phyloP scores from a whole-genome alignment of 1,140 invertebrate species.

The silkworm (Bombyx mori) region ASM3026992v2 NC_085123.1:2993001-2993500 shows the following conservation, averaged over 20 bases:
- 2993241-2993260: not conserved
- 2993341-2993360: constrained; percentile 2
- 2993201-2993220: constrained; percentile 3
- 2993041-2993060: too few relatives aligned
- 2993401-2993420: not conserved
- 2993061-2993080: too few relatives aligned
- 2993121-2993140: too few relatives aligned
- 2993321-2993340: constrained; percentile 2
- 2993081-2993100: too few relatives aligned
- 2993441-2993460: not conserved
- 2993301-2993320: constrained; percentile 1
- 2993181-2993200: constrained; percentile 7
- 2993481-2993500: too few relatives aligned
- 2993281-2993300: constrained; percentile 4
- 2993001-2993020: too few relatives aligned
- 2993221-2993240: not conserved
- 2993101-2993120: too few relatives aligned
- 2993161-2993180: not conserved
- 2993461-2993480: not conserved
- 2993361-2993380: not conserved
- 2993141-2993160: too few relatives aligned
- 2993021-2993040: too few relatives aligned
- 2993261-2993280: not conserved
- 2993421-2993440: constrained; percentile 4
- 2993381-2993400: not conserved